Conservation (phyloP, 2,888 invertebrate species). For the Calameuta pallipes region DNA sequence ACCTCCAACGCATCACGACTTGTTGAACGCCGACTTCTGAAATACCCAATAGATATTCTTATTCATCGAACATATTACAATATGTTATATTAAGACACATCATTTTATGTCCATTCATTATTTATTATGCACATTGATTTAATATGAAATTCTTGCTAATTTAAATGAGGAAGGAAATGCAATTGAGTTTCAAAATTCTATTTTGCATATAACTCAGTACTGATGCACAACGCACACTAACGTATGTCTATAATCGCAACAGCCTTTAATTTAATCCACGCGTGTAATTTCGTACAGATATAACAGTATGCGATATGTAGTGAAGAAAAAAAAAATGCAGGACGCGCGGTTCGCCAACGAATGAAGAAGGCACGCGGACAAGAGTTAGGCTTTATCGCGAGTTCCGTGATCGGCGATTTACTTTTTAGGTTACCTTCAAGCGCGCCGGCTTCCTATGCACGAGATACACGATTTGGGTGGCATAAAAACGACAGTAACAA, state of each 20-base stretch:
- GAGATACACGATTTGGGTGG: constrained; percentile 28
- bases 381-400: not conserved
- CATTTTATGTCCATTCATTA: not conserved
- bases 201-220: not conserved
- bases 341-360: not conserved
- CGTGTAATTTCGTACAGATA: not conserved
- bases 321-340: not conserved
- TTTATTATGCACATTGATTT: not conserved
- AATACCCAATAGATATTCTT: constrained; percentile 27
- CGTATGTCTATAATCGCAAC: not conserved
- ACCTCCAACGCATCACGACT: constrained; percentile 65
- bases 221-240: not conserved
- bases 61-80: constrained; percentile 15
- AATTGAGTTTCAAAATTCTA: not conserved
- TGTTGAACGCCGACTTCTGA: constrained; percentile 55
- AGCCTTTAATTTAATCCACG: not conserved
- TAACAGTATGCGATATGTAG: not conserved
- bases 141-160: not conserved
- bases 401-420: constrained; percentile 26
- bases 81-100: constrained; percentile 6
- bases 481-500: not conserved
- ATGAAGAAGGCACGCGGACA: not conserved
- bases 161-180: not conserved
- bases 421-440: constrained; percentile 63
- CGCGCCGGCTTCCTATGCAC: constrained; percentile 59